A percentile compares a stretch with the other conserved stretches of the same genome.
Conservation (phyloP, 2,797 vertebrate genomes). For the Sebastes nivosus region DNA sequence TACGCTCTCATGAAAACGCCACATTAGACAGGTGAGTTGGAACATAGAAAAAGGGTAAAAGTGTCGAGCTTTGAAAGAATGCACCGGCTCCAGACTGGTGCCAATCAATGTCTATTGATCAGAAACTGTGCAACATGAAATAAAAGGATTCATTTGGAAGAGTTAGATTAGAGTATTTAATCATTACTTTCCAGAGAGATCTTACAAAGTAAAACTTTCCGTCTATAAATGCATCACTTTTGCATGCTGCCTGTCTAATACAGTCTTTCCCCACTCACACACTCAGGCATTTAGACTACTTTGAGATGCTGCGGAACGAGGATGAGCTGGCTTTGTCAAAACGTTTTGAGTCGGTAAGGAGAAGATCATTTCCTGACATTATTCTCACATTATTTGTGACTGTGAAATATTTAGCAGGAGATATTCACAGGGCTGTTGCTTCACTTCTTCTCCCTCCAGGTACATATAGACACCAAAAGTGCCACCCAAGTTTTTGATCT, state of each 20-base stretch:
- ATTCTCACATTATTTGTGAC: background rate
- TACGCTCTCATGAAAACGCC: slow-evolving; percentile 95
- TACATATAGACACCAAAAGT: slow-evolving; percentile 98
- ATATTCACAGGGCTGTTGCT: background rate
- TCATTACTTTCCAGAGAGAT: background rate
- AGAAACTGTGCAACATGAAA: background rate
- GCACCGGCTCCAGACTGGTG: background rate
- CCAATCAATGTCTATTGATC: background rate
- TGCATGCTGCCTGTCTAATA: background rate
- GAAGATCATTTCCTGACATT: background rate
- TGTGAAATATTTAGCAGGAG: background rate
- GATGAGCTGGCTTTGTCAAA: slow-evolving; percentile 96
- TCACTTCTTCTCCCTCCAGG: slow-evolving; percentile 72
- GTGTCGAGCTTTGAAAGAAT: background rate
- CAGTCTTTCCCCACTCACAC: slow-evolving; percentile 55
- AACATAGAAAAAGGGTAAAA: background rate
- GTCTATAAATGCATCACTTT: background rate
- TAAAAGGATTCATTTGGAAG: background rate
- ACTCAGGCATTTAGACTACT: slow-evolving; percentile 96
- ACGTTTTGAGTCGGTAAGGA: slow-evolving; percentile 92
- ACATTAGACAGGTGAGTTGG: slow-evolving; percentile 93
- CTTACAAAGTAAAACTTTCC: background rate
- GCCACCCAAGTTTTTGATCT: slow-evolving; percentile 98
- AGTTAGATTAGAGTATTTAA: background rate
- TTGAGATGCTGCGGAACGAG: slow-evolving; percentile 98